Conservation (phyloP, 2,797 vertebrate species). For the Myotis vivesi region DNA sequence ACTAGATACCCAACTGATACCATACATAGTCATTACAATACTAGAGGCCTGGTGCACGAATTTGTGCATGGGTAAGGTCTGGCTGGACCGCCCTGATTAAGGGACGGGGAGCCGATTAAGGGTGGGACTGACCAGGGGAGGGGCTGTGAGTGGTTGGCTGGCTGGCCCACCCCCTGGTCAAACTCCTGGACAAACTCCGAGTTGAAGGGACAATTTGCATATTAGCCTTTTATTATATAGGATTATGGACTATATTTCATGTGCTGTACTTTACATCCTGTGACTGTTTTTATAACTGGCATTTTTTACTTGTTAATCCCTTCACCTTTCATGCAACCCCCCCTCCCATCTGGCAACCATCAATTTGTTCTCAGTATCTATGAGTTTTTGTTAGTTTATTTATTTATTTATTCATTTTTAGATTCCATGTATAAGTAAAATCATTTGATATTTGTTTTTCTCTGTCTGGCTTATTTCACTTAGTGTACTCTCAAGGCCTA, state of each 20-base stretch:
- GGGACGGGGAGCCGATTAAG: no score
- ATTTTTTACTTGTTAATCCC: not conserved
- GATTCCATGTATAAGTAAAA: not conserved
- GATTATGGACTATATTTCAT: not conserved
- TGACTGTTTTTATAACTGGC: not conserved
- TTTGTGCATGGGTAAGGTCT: no score
- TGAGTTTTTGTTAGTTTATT: not conserved
- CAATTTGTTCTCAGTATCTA: not conserved
- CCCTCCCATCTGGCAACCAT: not conserved
- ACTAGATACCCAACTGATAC: not conserved
- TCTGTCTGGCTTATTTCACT: not conserved
- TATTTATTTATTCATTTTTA: not conserved
- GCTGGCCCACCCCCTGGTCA: no score
- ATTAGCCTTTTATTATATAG: no score
- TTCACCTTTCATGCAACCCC: not conserved
- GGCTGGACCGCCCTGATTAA: rapidly evolving
- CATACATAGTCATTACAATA: not conserved
- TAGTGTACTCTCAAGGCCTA: not conserved
- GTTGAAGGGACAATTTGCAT: no score
- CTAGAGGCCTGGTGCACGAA: no score
- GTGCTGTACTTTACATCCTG: not conserved
- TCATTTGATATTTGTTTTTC: not conserved
- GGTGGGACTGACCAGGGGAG: no score
- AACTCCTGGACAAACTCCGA: no score
- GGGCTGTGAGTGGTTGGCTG: no score